Percentiles rank a stretch among this genome's conserved stretches.
phyloP scores from a whole-genome alignment of 2,113 vertebrate genomes.

The Monarcha castaneiventris region DNA sequence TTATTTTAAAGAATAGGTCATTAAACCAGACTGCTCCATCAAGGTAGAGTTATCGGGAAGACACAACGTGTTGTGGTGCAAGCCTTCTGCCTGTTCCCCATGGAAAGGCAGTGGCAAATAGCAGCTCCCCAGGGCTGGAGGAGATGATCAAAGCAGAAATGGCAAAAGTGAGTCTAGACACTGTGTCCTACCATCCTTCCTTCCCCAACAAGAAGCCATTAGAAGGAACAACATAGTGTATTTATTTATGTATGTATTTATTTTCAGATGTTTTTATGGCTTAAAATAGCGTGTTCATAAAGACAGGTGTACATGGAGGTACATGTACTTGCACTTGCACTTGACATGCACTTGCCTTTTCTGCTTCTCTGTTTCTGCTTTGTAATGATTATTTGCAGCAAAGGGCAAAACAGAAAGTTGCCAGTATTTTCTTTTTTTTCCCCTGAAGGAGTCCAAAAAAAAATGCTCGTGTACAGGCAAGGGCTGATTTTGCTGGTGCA shows the following conservation, averaged over 20 bases:
- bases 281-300: neutral
- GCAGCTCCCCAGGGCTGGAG: neutral
- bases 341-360: neutral
- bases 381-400: neutral
- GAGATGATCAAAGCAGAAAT: neutral
- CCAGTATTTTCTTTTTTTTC: neutral
- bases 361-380: neutral
- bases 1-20: neutral
- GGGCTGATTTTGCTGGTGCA: neutral
- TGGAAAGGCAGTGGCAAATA: neutral
- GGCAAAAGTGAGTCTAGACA: neutral
- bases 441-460: neutral
- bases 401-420: neutral
- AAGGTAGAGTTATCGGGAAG: fast-evolving
- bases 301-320: neutral
- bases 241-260: too few species aligned
- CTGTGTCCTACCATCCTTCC: neutral
- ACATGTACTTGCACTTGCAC: neutral
- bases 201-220: neutral
- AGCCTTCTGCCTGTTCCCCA: neutral
- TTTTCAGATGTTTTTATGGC: neutral
- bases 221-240: neutral
- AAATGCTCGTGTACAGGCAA: neutral
- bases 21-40: neutral
- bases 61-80: neutral